phyloP scores from a whole-genome alignment of 2,113 vertebrate genomes.

The Oryctolagus cuniculus region DNA sequence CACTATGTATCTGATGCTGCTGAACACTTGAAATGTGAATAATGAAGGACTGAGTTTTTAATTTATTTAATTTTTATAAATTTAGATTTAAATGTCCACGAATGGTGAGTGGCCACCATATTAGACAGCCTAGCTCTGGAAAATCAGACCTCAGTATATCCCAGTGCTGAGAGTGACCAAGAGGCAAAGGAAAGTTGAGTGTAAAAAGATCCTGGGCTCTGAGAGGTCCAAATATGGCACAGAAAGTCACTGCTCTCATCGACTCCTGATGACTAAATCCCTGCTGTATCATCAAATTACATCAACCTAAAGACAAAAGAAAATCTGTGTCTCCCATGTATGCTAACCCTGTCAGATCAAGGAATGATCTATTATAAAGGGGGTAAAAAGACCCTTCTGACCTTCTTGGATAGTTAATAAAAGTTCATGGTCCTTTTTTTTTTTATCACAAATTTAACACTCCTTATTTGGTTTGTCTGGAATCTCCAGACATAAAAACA shows the following conservation, averaged over 20 bases:
- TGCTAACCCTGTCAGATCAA: background rate
- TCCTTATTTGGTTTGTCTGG: background rate
- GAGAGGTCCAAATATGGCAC: background rate
- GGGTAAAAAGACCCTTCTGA: background rate
- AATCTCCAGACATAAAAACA: slow-evolving; percentile 15
- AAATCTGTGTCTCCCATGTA: background rate
- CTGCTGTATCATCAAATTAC: background rate
- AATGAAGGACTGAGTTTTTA: background rate
- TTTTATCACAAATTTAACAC: slow-evolving; percentile 50
- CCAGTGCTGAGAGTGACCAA: slow-evolving; percentile 22
- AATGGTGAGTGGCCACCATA: background rate
- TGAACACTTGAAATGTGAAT: background rate
- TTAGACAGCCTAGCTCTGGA: background rate
- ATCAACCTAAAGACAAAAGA: slow-evolving; percentile 19
- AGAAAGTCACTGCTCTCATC: background rate
- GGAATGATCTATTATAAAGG: background rate
- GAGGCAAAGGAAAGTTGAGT: background rate
- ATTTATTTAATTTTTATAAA: slow-evolving; percentile 22
- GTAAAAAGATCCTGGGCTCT: background rate
- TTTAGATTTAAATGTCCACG: background rate
- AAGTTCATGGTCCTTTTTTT: background rate
- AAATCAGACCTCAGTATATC: background rate
- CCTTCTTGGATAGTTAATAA: slow-evolving; percentile 40
- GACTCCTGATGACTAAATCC: background rate
- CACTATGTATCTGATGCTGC: background rate